Evolutionary conservation across 2,888 invertebrate species (phyloP).

Genomic region (Harpalus rufipes): DNA sequence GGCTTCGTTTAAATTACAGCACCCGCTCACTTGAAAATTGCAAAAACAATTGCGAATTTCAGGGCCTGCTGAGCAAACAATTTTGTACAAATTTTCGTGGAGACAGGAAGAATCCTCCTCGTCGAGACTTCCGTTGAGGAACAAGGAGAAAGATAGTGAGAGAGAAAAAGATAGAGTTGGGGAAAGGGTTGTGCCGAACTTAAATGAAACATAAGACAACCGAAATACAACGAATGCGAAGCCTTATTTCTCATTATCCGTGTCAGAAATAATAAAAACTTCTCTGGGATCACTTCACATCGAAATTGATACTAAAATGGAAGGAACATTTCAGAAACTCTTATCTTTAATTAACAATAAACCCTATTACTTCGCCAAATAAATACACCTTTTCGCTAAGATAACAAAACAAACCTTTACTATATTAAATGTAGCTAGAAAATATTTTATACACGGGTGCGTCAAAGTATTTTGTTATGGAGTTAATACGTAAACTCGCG

Average conservation of each 20-base stretch:
- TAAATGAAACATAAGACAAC: constrained; percentile 55
- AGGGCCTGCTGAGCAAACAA: constrained; percentile 71
- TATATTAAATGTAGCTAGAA: too few species aligned
- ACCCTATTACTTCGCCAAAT: neutral
- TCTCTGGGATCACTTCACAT: neutral
- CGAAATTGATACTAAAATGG: constrained; percentile 40
- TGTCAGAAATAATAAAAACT: constrained; percentile 48
- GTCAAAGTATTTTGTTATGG: too few species aligned
- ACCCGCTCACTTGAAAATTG: constrained; percentile 68
- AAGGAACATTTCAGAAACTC: neutral
- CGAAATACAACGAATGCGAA: constrained; percentile 37
- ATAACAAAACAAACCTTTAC: too few species aligned
- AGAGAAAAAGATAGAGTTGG: constrained; percentile 16
- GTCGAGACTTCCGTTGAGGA: constrained; percentile 24
- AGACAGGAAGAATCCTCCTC: constrained; percentile 65
- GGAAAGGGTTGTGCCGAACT: constrained; percentile 22
- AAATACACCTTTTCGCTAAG: too few species aligned
- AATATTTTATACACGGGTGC: too few species aligned
- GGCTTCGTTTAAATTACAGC: constrained; percentile 13
- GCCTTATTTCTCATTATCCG: constrained; percentile 48
- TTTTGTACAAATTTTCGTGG: constrained; percentile 70
- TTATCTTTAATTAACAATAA: constrained; percentile 18
- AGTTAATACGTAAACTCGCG: too few species aligned
- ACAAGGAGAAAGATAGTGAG: constrained; percentile 16
- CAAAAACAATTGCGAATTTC: constrained; percentile 71